These are phyloP conservation scores for Saccostrea echinata DNA, from an alignment of 1,140 invertebrate species.

Conservation along the genomic window DNA sequence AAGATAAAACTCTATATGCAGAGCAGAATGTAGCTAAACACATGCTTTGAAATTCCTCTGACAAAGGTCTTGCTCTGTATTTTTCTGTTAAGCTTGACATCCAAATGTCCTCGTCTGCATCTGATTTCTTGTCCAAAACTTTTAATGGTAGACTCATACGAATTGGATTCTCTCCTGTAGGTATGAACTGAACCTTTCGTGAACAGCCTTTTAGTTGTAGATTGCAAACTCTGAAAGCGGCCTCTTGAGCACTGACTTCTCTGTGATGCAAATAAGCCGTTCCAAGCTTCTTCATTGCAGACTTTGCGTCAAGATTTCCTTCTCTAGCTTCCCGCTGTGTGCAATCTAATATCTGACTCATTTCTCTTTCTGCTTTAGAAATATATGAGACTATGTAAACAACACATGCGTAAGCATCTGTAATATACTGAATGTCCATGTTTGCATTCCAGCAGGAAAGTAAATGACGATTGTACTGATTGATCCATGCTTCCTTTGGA, in stretches of 20 bases:
- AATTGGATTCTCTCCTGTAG: constrained; percentile 45
- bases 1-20: constrained; percentile 53
- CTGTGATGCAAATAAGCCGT: constrained; percentile 58
- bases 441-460: constrained; percentile 56
- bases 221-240: constrained; percentile 50
- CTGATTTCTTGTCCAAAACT: background rate
- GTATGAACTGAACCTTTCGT: constrained; percentile 51
- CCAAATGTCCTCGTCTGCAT: constrained; percentile 42
- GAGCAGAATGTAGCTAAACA: constrained; percentile 58
- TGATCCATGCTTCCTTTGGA: constrained; percentile 47
- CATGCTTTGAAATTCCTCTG: constrained; percentile 31
- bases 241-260: constrained; percentile 62
- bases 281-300: constrained; percentile 45
- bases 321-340: constrained; percentile 44
- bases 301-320: background rate
- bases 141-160: constrained; percentile 36
- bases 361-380: constrained; percentile 54
- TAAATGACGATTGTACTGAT: constrained; percentile 48
- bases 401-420: constrained; percentile 51
- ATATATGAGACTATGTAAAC: constrained; percentile 52
- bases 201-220: constrained; percentile 52
- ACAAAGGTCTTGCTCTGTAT: constrained; percentile 40
- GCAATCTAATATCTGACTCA: constrained; percentile 36
- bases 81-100: constrained; percentile 38
- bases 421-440: constrained; percentile 61